Evolutionary conservation across 2,797 vertebrate genomes (phyloP).

Genomic region (Halcyon leucocephala): DNA sequence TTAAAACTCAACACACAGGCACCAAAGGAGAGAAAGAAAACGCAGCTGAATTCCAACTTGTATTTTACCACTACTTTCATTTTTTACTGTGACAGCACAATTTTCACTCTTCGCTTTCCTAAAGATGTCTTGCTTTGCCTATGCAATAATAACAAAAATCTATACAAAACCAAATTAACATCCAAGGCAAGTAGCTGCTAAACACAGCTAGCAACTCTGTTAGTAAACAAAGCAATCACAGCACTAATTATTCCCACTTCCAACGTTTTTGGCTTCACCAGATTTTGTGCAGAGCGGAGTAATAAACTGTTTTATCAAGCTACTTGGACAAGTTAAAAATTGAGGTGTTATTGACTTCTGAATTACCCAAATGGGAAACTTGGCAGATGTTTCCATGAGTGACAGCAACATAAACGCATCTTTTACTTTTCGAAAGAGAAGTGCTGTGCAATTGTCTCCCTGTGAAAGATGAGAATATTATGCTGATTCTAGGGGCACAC

Average conservation of each 20-base stretch:
- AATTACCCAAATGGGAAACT: not conserved
- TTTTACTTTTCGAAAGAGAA: not conserved
- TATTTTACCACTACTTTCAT: not conserved
- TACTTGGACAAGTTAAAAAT: not conserved
- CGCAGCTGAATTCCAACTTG: not conserved
- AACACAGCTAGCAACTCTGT: not conserved
- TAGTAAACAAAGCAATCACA: not conserved
- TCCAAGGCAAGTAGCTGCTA: not conserved
- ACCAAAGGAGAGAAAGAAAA: not conserved
- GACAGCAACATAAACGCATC: not conserved
- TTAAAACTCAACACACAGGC: not conserved
- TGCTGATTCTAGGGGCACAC: rapidly evolving
- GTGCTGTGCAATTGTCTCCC: rapidly evolving
- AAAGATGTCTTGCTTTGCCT: not conserved
- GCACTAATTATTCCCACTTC: not conserved
- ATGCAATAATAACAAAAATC: not conserved
- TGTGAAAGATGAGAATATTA: not conserved
- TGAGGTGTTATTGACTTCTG: not conserved
- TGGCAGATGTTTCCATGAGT: not conserved
- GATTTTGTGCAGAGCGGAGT: not conserved
- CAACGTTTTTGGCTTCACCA: not conserved
- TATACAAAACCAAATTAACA: not conserved
- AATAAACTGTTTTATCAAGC: not conserved
- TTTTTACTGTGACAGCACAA: rapidly evolving
- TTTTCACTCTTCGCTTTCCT: not conserved